These are phyloP conservation scores for Fukomys damarensis DNA, from an alignment of 2,113 vertebrate genomes.

Conservation along the genomic window DNA sequence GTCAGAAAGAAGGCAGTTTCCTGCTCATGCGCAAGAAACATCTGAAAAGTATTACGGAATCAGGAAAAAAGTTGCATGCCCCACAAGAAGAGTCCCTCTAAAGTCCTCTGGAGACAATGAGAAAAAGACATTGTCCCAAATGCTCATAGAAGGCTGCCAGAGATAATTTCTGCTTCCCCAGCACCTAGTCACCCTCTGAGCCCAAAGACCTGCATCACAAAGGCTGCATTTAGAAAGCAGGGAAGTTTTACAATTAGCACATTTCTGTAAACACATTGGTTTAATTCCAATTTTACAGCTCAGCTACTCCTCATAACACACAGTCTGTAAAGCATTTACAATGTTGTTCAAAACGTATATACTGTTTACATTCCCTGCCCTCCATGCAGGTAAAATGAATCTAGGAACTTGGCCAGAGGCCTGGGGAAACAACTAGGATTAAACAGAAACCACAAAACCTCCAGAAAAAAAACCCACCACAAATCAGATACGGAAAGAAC, in stretches of 20 bases:
- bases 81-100: constrained; percentile 33
- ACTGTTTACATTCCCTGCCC: constrained; percentile 65
- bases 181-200: neutral
- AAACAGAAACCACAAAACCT: constrained; percentile 65
- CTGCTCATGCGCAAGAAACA: neutral
- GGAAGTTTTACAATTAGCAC: constrained; percentile 63
- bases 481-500: neutral
- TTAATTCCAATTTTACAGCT: constrained; percentile 75
- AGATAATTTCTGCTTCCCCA: neutral
- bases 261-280: constrained; percentile 74
- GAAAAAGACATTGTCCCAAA: neutral
- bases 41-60: neutral
- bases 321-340: constrained; percentile 75
- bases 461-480: neutral
- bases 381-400: constrained; percentile 64
- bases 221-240: constrained; percentile 56
- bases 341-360: constrained; percentile 69
- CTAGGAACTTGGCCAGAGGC: constrained; percentile 70
- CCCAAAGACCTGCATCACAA: neutral
- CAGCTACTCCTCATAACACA: constrained; percentile 65
- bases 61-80: neutral
- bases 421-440: constrained; percentile 60
- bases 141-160: neutral
- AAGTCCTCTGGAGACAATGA: neutral
- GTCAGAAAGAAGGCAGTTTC: neutral